Evolutionary conservation across 1,140 invertebrate genomes (phyloP), one percentile per base, ranked within the genome.

Genomic region (Maniola jurtina): DNA sequence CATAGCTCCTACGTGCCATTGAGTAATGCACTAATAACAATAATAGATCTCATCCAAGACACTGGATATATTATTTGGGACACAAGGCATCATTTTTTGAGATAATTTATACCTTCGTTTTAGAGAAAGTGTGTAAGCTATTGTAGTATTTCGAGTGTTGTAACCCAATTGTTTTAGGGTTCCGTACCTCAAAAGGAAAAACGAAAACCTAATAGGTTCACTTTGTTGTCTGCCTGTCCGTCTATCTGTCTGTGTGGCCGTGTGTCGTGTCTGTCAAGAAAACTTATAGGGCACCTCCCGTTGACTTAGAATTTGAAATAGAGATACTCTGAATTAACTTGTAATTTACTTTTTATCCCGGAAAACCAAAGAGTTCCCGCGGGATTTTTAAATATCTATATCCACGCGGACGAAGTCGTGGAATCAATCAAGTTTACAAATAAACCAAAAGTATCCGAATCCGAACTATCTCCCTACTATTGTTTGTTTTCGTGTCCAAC

Each of bases 21-120:
- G 62, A 64, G 62, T 36, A 57, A 64, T 64, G 40, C 40, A 47
- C 62, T n/a, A 64, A 57, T 47, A 64, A 64, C 40, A 64, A 64
- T 57, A 64, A 48, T 45, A 63, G 52, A 42, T 36, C n/a, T 56
- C n/a, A 56, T 56, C 54, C 7, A 56, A 6, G 36, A 56, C 34
- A 13, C 14, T 38, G 6, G n/a, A 2, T 38, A 8, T 14, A 16
- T 50, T 54, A 34, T 55, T 6, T 14, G 52, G 52, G 34, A 25
- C 52, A 55, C 52, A 55, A 55, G 33, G 52, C 16, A 50, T 50
- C 48, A 50, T 25, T 50, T 25, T 11, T 16, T 5, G 14, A 50
- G 14, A 25, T 50, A 50, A 50, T 50, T 50, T 50, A 50, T 25
- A 11, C 42, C 25, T 25, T 25, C 25, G 25, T 25, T 25, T 1